Percentiles rank a stretch among this genome's conserved stretches.
These are phyloP conservation scores for Halcyon malimbica DNA, from an alignment of 2,113 vertebrate species.

Conservation along the genomic window DNA sequence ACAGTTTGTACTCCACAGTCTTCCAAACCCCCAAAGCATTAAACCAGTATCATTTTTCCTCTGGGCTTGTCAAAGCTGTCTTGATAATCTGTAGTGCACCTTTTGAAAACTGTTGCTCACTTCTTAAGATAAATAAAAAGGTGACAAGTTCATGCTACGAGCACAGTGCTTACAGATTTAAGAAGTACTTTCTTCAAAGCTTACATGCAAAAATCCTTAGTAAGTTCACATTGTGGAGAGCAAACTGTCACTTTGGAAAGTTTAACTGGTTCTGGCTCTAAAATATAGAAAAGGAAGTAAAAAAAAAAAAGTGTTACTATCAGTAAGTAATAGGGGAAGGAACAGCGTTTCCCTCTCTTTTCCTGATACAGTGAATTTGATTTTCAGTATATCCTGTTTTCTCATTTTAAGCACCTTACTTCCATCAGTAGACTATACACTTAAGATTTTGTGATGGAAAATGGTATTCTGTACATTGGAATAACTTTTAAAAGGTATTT, in stretches of 20 bases:
- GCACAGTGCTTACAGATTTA: background rate
- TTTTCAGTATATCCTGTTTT: background rate
- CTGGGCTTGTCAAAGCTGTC: slow-evolving; percentile 19
- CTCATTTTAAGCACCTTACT: background rate
- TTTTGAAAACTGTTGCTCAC: slow-evolving; percentile 28
- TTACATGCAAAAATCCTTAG: background rate
- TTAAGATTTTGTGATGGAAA: background rate
- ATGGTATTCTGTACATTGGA: background rate
- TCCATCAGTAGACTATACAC: background rate
- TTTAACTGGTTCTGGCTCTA: background rate
- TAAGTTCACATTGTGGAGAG: background rate
- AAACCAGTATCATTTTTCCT: slow-evolving; percentile 52
- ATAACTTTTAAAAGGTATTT: background rate
- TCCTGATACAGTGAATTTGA: background rate
- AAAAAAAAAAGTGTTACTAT: background rate
- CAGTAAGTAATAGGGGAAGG: background rate
- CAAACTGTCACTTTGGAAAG: background rate
- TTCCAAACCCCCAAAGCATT: slow-evolving; percentile 42
- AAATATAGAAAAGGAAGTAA: background rate
- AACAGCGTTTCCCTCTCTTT: background rate
- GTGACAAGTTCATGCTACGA: slow-evolving; percentile 18
- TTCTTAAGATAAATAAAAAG: slow-evolving; percentile 50
- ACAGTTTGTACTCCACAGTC: slow-evolving; percentile 34
- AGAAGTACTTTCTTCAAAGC: slow-evolving; percentile 23
- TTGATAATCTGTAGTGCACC: background rate